Conservation (phyloP, 2,888 invertebrate genomes). For the Resseliella maxima region DNA sequence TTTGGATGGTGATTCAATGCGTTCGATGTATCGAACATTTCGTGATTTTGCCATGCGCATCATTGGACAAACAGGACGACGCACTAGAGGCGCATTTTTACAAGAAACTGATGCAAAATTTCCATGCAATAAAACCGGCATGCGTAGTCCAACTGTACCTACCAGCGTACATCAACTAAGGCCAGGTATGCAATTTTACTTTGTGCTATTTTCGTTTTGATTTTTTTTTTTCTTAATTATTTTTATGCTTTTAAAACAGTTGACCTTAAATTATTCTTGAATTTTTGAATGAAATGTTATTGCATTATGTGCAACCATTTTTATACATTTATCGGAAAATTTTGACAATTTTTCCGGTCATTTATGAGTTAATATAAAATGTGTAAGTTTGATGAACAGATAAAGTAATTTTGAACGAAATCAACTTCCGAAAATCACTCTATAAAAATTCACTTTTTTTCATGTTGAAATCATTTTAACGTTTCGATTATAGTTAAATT, state of each 20-base stretch:
- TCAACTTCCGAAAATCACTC: too few relatives aligned
- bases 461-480: too few relatives aligned
- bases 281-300: too few relatives aligned
- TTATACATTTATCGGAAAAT: too few relatives aligned
- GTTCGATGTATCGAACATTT: slow-evolving; percentile 60
- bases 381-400: too few relatives aligned
- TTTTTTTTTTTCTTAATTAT: background rate
- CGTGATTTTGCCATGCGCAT: slow-evolving; percentile 60
- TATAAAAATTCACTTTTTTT: too few relatives aligned
- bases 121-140: slow-evolving; percentile 62
- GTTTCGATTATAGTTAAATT: too few relatives aligned
- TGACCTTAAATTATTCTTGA: background rate
- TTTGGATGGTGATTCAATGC: slow-evolving; percentile 42
- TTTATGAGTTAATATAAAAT: too few relatives aligned
- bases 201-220: background rate
- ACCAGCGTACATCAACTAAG: slow-evolving; percentile 68
- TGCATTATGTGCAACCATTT: too few relatives aligned
- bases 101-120: slow-evolving; percentile 61
- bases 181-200: slow-evolving; percentile 63
- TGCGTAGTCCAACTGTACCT: slow-evolving; percentile 64
- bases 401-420: too few relatives aligned
- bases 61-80: slow-evolving; percentile 59
- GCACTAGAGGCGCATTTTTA: slow-evolving; percentile 59
- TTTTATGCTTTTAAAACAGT: background rate
- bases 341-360: too few relatives aligned